Percentiles rank a stretch among this genome's conserved stretches.
These are phyloP conservation scores for Hippocampus kuda DNA, from an alignment of 2,797 vertebrate genomes.

Conservation along the genomic window DNA sequence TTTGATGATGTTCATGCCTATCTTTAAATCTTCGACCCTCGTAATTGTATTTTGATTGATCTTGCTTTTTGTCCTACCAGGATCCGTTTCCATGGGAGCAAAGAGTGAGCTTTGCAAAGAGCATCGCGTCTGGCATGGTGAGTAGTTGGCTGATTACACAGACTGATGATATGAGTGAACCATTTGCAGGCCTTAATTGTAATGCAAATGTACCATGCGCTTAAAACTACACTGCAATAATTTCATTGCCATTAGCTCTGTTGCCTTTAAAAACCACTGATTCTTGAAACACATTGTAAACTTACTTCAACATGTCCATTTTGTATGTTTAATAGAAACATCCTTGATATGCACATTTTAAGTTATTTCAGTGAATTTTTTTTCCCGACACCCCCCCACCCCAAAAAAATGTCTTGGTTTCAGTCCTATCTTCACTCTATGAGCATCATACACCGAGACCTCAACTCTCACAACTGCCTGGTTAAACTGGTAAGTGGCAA, in stretches of 20 bases:
- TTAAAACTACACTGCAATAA: not conserved
- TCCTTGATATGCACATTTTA: not conserved
- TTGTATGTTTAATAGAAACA: not conserved
- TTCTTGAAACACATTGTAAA: too few relatives aligned
- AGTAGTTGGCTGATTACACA: slow-evolving; percentile 41
- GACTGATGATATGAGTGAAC: slow-evolving; percentile 7
- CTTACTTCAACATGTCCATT: too few relatives aligned
- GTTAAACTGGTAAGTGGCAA: slow-evolving; percentile 80
- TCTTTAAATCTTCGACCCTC: not conserved
- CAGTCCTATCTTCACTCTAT: slow-evolving; percentile 91
- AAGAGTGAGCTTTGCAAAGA: slow-evolving; percentile 90
- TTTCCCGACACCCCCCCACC: not conserved
- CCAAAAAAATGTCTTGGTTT: slow-evolving; percentile 14
- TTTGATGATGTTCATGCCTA: not conserved
- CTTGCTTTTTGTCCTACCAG: slow-evolving; percentile 53
- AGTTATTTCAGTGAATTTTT: too few relatives aligned
- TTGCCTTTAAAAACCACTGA: not conserved
- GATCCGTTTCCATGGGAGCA: slow-evolving; percentile 88
- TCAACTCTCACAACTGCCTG: slow-evolving; percentile 94
- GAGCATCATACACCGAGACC: slow-evolving; percentile 93
- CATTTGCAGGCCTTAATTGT: not conserved
- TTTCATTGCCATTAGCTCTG: not conserved
- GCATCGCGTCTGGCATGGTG: slow-evolving; percentile 93
- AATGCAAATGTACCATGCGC: not conserved
- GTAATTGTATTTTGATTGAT: not conserved